phyloP scores from a whole-genome alignment of 2,113 vertebrate genomes.

The Prinia subflava region DNA sequence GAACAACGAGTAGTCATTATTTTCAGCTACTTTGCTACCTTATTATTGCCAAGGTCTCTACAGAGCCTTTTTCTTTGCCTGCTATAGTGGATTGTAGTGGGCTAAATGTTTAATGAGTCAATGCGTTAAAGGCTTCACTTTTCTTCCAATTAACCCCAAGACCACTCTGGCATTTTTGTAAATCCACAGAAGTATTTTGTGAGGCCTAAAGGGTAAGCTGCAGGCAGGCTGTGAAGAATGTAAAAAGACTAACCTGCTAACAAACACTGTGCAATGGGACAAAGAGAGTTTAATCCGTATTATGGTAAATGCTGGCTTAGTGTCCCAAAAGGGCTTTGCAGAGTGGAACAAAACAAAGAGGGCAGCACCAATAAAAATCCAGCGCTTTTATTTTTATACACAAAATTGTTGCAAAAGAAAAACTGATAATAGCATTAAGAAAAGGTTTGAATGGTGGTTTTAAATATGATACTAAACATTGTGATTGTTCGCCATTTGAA shows the following conservation, averaged over 20 bases:
- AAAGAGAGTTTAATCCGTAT: slow-evolving; percentile 95
- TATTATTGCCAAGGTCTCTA: slow-evolving; percentile 73
- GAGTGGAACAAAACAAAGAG: slow-evolving; percentile 83
- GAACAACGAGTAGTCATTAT: slow-evolving; percentile 67
- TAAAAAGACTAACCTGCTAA: slow-evolving; percentile 97
- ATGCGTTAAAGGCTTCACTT: slow-evolving; percentile 88
- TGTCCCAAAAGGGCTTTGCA: slow-evolving; percentile 88
- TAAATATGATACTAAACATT: slow-evolving; percentile 87
- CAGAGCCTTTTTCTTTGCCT: slow-evolving; percentile 73
- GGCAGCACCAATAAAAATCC: slow-evolving; percentile 82
- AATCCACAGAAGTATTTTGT: slow-evolving; percentile 94
- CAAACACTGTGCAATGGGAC: slow-evolving; percentile 86
- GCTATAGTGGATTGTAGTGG: slow-evolving; percentile 76
- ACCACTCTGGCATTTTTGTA: slow-evolving; percentile 90
- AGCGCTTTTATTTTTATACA: slow-evolving; percentile 83
- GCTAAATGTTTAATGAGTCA: slow-evolving; percentile 94
- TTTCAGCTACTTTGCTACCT: slow-evolving; percentile 69
- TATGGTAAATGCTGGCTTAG: slow-evolving; percentile 95
- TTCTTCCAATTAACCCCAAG: slow-evolving; percentile 95
- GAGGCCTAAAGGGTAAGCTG: slow-evolving; percentile 91
- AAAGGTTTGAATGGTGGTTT: slow-evolving; percentile 81
- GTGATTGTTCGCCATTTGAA: slow-evolving; percentile 81
- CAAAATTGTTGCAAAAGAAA: slow-evolving; percentile 84
- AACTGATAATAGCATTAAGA: slow-evolving; percentile 84
- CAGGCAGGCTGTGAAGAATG: slow-evolving; percentile 84